A percentile compares a stretch with the other conserved stretches of the same genome.
Evolutionary conservation across 2,797 vertebrate genomes (phyloP).

Genomic region (Sebastes dallii): DNA sequence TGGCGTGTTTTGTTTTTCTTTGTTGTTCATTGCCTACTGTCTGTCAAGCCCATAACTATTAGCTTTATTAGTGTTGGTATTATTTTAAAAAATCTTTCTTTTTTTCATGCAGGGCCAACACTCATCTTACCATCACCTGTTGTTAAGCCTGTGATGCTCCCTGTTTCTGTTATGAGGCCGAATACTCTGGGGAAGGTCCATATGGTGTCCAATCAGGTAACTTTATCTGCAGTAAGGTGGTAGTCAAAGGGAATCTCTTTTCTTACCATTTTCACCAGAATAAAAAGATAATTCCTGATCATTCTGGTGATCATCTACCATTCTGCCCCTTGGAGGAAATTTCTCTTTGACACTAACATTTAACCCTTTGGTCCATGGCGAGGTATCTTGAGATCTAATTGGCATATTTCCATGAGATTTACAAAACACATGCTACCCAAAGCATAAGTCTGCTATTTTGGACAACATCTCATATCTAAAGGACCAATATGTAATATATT

Average conservation of each 20-base stretch:
- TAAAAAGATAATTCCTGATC: neutral
- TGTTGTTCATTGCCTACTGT: neutral
- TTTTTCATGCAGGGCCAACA: slow-evolving; percentile 85
- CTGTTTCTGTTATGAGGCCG: slow-evolving; percentile 91
- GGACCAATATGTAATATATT: too few relatives aligned
- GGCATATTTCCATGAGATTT: neutral
- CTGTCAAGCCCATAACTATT: neutral
- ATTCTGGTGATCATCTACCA: neutral
- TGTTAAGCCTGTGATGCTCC: slow-evolving; percentile 92
- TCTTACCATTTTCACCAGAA: neutral
- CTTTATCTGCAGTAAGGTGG: neutral
- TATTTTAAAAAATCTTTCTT: neutral
- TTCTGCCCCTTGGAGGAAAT: neutral
- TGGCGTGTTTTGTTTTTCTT: neutral
- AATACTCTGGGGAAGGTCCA: slow-evolving; percentile 84
- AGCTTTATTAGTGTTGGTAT: neutral
- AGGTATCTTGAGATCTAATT: neutral
- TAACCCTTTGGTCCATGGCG: neutral
- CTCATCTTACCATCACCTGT: slow-evolving; percentile 92
- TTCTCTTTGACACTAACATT: neutral
- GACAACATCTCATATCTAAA: neutral
- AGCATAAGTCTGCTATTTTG: neutral
- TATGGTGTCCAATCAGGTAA: slow-evolving; percentile 90
- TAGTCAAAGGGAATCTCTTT: neutral
- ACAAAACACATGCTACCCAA: neutral